These are phyloP conservation scores for Ciconia boyciana DNA, from an alignment of 2,113 vertebrate species.

Conservation along the genomic window DNA sequence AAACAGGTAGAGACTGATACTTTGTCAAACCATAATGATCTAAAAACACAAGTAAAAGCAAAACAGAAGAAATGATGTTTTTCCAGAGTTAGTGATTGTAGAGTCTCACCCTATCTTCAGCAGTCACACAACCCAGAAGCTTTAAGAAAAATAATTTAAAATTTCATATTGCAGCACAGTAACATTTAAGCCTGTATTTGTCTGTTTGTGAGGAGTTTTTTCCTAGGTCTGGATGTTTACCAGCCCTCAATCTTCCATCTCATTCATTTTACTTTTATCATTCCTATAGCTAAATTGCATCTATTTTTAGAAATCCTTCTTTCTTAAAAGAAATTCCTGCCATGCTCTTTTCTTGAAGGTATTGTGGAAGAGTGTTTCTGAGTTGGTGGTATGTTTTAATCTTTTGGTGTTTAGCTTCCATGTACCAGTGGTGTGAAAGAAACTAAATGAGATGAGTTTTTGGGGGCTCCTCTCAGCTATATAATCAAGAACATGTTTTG, in stretches of 20 bases:
- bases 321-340: not conserved
- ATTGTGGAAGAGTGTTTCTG: not conserved
- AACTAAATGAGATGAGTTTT: not conserved
- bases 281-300: not conserved
- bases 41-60: not conserved
- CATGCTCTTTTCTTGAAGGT: not conserved
- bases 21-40: not conserved
- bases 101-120: not conserved
- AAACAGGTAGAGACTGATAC: not conserved
- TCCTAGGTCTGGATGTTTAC: not conserved
- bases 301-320: not conserved
- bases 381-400: not conserved
- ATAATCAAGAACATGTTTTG: not conserved
- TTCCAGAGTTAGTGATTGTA: not conserved
- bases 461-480: not conserved
- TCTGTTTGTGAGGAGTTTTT: not conserved
- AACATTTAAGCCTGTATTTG: not conserved
- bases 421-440: not conserved
- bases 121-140: not conserved
- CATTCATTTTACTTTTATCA: not conserved
- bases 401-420: not conserved
- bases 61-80: not conserved
- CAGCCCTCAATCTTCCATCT: not conserved
- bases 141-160: not conserved
- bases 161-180: not conserved